Conservation (phyloP, 2,797 vertebrate genomes). For the Coregonus suidteri region DNA sequence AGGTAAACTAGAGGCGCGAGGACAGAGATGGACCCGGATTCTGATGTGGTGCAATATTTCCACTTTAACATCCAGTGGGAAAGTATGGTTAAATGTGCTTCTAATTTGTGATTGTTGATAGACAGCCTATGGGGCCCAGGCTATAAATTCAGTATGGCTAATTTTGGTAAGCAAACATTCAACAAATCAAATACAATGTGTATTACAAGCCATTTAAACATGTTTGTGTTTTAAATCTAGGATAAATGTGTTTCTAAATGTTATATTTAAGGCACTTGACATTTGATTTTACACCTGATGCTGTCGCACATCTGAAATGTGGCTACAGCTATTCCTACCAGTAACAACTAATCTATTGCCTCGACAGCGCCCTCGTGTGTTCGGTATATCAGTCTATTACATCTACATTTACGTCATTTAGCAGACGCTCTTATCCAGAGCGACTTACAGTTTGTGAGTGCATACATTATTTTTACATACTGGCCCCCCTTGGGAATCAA, state of each 20-base stretch:
- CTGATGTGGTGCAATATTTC: background rate
- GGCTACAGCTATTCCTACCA: background rate
- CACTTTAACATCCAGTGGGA: background rate
- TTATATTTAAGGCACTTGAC: background rate
- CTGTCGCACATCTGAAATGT: background rate
- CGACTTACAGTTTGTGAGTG: too few relatives aligned
- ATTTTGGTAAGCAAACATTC: background rate
- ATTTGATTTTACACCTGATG: background rate
- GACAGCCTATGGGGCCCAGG: background rate
- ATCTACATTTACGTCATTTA: too few relatives aligned
- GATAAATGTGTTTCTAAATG: background rate
- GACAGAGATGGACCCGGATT: conserved; percentile 7
- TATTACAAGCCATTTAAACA: background rate
- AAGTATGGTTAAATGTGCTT: background rate
- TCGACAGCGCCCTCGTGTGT: background rate
- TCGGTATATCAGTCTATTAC: background rate
- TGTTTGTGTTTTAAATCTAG: background rate
- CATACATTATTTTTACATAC: too few relatives aligned
- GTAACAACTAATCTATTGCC: background rate
- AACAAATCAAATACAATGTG: background rate
- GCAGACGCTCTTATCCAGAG: too few relatives aligned
- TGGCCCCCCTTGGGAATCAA: too few relatives aligned
- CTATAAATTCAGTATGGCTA: background rate
- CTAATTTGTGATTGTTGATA: background rate
- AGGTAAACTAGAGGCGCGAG: conserved; percentile 33